Evolutionary conservation across 2,113 vertebrate species (phyloP), one percentile per base, ranked within the genome.

Genomic region (Dryoscopus gambensis): DNA sequence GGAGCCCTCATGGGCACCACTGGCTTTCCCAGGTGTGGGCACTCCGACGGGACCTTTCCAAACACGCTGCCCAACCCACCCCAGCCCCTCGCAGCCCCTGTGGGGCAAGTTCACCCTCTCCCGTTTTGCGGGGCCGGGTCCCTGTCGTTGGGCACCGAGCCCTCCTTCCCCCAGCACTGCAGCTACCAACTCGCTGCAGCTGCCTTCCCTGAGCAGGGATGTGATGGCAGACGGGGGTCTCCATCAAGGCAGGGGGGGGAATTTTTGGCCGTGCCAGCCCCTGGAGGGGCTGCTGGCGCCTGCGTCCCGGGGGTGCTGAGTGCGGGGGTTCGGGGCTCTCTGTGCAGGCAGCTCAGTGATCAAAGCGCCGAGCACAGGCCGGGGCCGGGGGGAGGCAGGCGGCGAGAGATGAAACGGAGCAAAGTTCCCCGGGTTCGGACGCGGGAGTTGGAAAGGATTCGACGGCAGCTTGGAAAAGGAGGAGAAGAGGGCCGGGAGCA

Each of bases 401-500:
- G 70, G 86, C 24, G 24, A 2, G 52, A 94, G 89, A 94, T 95
- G 92, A 95, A 97, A 96, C 60, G 65, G 91, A 95, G 94, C 87
- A 87, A 95, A 95, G 96, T 89, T 95, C 84, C 64, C 84, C 1
- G 89, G 70, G 87, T 96, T 95, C 89, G 91, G 95, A 96, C 56
- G 60, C 63, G 21, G 69, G 90, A 93, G 62, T 80, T 95, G 94
- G 94, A 94, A 96, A 91, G 89, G 95, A 94, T 92, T 95, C 64
- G 91, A 92, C 39, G 89, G 94, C 95, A 96, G 96, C 87, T 93
- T 90, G 88, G 91, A 85, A 90, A 76, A 87, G 89, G 90, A 93
- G 94, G 93, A 92, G 96, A 93, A 89, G 84, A 92, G 93, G 91
- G 94, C 90, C 60, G 89, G 84, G 95, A 94, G 90, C 87, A 88